A percentile compares a stretch with the other conserved stretches of the same genome.
Evolutionary conservation across 2,113 vertebrate genomes (phyloP).

Genomic region (Thamnaconus septentrionalis): DNA sequence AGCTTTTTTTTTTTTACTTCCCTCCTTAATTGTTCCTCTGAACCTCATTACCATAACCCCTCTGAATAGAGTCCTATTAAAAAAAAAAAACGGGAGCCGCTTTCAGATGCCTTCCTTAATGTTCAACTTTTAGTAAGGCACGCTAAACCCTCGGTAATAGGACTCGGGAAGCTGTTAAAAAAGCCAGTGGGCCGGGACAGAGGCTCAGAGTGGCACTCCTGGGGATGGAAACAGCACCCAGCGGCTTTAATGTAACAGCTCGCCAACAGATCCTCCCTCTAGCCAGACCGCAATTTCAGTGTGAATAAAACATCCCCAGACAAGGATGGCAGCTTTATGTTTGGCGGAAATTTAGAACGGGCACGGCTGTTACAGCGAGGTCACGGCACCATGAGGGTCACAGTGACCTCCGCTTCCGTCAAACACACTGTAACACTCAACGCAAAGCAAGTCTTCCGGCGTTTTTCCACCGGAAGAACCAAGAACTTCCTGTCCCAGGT

Average conservation of each 20-base stretch:
- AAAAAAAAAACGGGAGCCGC: constrained; percentile 12
- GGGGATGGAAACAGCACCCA: background rate
- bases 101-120: constrained; percentile 6
- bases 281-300: background rate
- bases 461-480: too few species aligned
- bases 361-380: background rate
- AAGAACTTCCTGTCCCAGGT: too few species aligned
- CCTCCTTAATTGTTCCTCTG: too few species aligned
- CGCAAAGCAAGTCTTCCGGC: too few species aligned
- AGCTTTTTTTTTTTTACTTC: too few species aligned
- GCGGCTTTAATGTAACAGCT: constrained; percentile 1
- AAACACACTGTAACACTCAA: too few species aligned
- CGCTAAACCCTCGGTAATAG: background rate
- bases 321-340: constrained; percentile 7
- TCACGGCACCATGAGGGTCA: too few species aligned
- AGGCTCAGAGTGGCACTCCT: background rate
- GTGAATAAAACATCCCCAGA: constrained; percentile 36
- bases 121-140: constrained; percentile 15
- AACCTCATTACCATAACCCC: too few species aligned
- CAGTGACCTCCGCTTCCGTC: too few species aligned
- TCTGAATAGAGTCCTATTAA: too few species aligned
- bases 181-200: background rate
- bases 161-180: background rate
- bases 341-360: background rate
- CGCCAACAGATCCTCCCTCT: constrained; percentile 10